Conservation (phyloP, 2,113 vertebrate genomes). For the Hippocampus zosterae region DNA sequence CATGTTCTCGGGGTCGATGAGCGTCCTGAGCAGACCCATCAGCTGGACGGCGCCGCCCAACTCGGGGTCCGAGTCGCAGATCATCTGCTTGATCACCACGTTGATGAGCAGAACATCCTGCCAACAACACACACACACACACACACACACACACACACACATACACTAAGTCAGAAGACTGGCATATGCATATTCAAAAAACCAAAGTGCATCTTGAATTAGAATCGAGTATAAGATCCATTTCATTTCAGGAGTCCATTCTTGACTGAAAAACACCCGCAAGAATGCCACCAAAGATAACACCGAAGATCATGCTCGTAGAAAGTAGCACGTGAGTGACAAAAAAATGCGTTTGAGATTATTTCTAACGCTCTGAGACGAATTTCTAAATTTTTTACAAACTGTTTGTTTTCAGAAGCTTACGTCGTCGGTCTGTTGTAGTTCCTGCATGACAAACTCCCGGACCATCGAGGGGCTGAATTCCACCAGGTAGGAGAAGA, state of each 20-base stretch:
- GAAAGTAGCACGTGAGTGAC: too few species aligned
- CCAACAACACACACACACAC: background rate
- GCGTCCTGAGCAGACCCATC: conserved; percentile 94
- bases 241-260: background rate
- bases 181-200: background rate
- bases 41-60: conserved; percentile 95
- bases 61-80: conserved; percentile 96
- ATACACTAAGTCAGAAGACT: background rate
- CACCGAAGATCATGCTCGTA: too few species aligned
- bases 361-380: too few species aligned
- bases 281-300: too few species aligned
- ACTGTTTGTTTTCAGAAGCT: conserved; percentile 50
- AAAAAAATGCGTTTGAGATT: too few species aligned
- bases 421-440: conserved; percentile 95
- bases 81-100: conserved; percentile 99
- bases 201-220: background rate
- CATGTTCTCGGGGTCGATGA: conserved; percentile 99
- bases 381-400: background rate
- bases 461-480: conserved; percentile 99
- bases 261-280: too few species aligned
- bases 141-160: background rate
- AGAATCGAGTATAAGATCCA: background rate
- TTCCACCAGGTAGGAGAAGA: conserved; percentile 99
- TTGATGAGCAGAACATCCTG: conserved; percentile 98
- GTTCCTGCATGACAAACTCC: conserved; percentile 99